Evolutionary conservation across 2,888 invertebrate species (phyloP).

Genomic region (Nomada fucata): DNA sequence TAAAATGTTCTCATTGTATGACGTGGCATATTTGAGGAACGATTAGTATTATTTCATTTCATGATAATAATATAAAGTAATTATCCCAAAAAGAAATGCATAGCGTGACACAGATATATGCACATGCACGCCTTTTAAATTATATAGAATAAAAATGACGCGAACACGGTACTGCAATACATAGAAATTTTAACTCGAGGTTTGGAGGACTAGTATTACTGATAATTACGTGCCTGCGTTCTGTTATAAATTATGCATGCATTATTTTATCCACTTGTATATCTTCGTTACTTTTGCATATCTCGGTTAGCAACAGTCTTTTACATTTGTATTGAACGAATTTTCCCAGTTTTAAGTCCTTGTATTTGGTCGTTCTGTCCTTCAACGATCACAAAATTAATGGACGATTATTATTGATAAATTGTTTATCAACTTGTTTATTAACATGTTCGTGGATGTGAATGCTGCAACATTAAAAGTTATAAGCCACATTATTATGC

Average conservation of each 20-base stretch:
- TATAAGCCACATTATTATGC: too few relatives aligned
- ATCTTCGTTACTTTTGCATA: neutral
- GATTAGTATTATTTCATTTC: neutral
- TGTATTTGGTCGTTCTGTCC: neutral
- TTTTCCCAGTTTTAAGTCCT: neutral
- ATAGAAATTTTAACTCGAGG: neutral
- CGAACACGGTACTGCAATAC: neutral
- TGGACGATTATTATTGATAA: neutral
- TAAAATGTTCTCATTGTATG: conserved; percentile 31
- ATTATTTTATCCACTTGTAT: neutral
- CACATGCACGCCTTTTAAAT: neutral
- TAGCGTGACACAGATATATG: too few relatives aligned
- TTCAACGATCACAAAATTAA: neutral
- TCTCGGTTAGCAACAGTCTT: neutral
- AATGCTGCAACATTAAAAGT: too few relatives aligned
- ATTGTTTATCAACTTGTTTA: too few relatives aligned
- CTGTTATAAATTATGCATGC: conserved; percentile 5
- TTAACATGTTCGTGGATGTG: too few relatives aligned
- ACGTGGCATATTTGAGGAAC: conserved; percentile 32
- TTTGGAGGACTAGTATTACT: too few relatives aligned
- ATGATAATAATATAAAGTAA: neutral
- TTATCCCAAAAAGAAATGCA: neutral
- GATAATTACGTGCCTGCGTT: neutral
- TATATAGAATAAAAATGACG: neutral
- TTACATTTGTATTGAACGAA: neutral